Percentiles rank a stretch among this genome's conserved stretches.
phyloP scores from a whole-genome alignment of 1,140 invertebrate genomes.

The Pemphigus obesinymphae region DNA sequence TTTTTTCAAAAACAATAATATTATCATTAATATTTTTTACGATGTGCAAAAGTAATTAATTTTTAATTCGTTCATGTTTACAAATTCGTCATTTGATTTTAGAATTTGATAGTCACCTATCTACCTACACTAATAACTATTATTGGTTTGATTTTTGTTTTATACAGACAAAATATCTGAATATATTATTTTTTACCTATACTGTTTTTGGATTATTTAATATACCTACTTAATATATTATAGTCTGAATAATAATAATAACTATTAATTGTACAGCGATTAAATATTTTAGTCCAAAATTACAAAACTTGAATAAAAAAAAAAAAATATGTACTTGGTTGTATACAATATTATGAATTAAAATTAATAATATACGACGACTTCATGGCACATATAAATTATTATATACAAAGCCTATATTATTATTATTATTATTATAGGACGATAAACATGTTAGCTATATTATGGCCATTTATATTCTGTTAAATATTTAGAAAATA shows the following conservation, averaged over 20 bases:
- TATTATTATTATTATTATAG: no score
- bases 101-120: no score
- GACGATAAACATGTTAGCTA: neutral
- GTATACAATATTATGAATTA: neutral
- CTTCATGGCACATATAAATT: neutral
- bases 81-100: neutral
- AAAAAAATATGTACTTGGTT: neutral
- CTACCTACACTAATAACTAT: neutral
- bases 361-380: neutral
- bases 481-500: slow-evolving; percentile 27
- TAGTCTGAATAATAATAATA: neutral
- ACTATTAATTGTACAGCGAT: neutral
- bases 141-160: no score
- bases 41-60: neutral
- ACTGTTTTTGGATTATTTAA: neutral
- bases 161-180: neutral
- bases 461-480: neutral
- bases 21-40: neutral
- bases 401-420: neutral
- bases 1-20: slow-evolving; percentile 1
- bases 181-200: neutral
- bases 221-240: neutral
- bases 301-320: neutral
- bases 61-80: neutral
- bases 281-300: neutral